Evolutionary conservation across 2,888 invertebrate species (phyloP).

Genomic region (Zygogramma bicolorata): DNA sequence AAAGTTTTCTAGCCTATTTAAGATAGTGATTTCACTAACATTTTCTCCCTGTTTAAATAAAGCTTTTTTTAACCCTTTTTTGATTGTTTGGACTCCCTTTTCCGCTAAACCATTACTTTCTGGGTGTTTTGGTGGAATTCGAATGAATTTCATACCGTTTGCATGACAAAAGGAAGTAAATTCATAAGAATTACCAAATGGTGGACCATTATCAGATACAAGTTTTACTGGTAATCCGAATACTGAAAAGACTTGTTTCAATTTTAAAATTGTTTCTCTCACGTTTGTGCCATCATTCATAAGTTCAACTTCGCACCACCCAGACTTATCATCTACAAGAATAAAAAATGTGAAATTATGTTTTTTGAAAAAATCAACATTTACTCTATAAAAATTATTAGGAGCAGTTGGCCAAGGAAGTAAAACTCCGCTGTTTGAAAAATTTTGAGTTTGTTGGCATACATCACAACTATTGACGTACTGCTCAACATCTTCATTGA

Average conservation of each 20-base stretch:
- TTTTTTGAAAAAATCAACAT: background rate
- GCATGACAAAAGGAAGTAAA: background rate
- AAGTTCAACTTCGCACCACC: background rate
- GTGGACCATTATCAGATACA: background rate
- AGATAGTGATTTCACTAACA: conserved; percentile 5
- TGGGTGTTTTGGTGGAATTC: background rate
- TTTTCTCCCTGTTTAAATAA: background rate
- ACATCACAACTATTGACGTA: background rate
- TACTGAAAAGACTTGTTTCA: background rate
- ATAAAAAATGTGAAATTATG: background rate
- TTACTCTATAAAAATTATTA: background rate
- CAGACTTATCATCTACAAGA: background rate
- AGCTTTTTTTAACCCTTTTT: background rate
- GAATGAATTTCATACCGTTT: background rate
- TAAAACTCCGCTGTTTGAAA: background rate
- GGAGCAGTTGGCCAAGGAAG: background rate
- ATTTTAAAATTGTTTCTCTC: background rate
- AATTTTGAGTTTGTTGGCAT: background rate
- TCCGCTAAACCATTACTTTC: background rate
- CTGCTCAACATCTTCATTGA: background rate
- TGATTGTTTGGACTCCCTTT: background rate
- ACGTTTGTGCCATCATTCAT: background rate
- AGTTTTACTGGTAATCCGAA: background rate
- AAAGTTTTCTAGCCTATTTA: conserved; percentile 3
- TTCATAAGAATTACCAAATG: background rate